Conservation (phyloP, 2,113 vertebrate species). For the Capricornis sumatraensis region DNA sequence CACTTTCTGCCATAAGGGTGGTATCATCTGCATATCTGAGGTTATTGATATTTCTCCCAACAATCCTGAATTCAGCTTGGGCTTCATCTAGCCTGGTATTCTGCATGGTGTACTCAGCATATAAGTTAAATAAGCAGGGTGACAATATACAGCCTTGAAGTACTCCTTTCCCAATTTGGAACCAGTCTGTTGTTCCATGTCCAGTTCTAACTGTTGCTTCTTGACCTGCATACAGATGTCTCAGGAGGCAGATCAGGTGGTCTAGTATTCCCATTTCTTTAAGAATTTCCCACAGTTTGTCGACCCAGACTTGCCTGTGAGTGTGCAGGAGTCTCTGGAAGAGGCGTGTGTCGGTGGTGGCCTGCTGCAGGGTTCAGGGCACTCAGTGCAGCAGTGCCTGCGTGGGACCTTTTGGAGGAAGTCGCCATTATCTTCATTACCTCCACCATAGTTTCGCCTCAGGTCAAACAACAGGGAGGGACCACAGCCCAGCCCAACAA, state of each 20-base stretch:
- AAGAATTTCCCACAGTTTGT: background rate
- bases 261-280: background rate
- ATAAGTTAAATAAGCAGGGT: background rate
- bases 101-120: background rate
- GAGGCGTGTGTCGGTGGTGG: accelerated
- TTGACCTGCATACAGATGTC: background rate
- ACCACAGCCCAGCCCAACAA: background rate
- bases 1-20: background rate
- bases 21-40: background rate
- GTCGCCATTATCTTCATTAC: background rate
- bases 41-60: background rate
- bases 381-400: background rate
- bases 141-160: background rate
- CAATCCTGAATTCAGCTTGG: background rate
- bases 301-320: background rate
- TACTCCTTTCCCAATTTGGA: background rate
- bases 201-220: background rate
- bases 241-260: background rate
- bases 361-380: background rate
- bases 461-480: background rate
- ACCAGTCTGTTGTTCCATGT: background rate
- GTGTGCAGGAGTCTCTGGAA: background rate
- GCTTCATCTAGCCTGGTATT: background rate
- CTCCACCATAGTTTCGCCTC: background rate
- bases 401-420: background rate